Evolutionary conservation across 1,140 invertebrate species (phyloP).

Genomic region (Papilio dardanus): DNA sequence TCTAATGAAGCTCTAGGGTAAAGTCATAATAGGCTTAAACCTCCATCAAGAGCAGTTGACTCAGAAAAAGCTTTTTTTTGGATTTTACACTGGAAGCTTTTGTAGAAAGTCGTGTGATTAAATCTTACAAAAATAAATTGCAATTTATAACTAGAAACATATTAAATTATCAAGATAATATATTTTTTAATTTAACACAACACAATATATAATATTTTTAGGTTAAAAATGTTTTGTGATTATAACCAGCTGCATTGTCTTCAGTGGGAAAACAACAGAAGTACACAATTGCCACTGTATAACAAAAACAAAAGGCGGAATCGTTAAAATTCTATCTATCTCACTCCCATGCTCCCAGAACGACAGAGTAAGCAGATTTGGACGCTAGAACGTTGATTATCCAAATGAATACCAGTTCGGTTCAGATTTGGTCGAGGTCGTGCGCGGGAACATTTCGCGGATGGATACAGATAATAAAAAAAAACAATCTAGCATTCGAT

Average conservation of each 20-base stretch:
- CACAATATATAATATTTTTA: background rate
- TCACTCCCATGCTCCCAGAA: constrained; percentile 36
- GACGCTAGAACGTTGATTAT: constrained; percentile 51
- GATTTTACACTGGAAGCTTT: background rate
- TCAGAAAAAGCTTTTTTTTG: too few species aligned
- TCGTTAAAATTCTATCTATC: background rate
- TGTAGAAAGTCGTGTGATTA: background rate
- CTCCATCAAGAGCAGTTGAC: too few species aligned
- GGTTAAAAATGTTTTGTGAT: background rate
- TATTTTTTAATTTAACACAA: background rate
- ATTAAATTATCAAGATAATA: background rate
- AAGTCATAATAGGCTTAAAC: too few species aligned
- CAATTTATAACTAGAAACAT: too few species aligned
- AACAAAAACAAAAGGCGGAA: constrained; percentile 3
- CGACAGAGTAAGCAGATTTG: constrained; percentile 42
- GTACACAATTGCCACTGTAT: background rate
- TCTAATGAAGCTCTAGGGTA: too few species aligned
- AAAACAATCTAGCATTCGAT: constrained; percentile 12
- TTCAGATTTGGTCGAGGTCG: constrained; percentile 51
- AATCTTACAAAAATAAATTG: background rate
- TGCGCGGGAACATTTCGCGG: constrained; percentile 36
- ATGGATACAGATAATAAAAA: constrained; percentile 30
- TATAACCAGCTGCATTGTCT: constrained; percentile 8
- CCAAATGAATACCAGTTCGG: constrained; percentile 56
- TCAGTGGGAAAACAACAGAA: constrained; percentile 24